Conservation (phyloP, 2,113 vertebrate genomes). For the Dendrocopos noguchii region DNA sequence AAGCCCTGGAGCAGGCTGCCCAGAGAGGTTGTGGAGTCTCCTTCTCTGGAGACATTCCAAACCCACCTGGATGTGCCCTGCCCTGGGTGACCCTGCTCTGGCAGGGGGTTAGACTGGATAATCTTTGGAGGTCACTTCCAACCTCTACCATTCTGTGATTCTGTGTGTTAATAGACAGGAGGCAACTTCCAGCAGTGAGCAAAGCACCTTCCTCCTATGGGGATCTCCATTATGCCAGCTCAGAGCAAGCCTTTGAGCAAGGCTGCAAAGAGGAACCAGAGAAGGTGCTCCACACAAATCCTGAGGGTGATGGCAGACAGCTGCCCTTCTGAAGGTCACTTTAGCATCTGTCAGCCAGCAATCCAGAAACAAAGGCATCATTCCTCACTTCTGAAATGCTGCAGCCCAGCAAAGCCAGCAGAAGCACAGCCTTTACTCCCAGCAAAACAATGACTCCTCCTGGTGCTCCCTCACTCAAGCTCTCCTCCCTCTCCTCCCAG, state of each 20-base stretch:
- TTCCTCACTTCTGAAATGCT: background rate
- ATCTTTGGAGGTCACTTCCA: too few species aligned
- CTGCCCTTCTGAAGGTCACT: background rate
- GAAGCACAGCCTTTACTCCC: conserved; percentile 11
- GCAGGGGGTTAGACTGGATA: too few species aligned
- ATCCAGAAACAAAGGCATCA: background rate
- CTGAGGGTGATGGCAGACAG: background rate
- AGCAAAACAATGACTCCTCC: background rate
- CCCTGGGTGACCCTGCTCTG: too few species aligned
- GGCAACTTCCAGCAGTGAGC: background rate
- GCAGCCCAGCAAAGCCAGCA: background rate
- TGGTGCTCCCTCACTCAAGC: background rate
- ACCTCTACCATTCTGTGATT: too few species aligned
- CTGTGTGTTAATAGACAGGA: fast-evolving
- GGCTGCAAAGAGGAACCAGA: background rate
- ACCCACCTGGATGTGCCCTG: too few species aligned
- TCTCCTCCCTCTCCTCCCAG: background rate
- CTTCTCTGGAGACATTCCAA: too few species aligned
- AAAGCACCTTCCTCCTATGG: background rate
- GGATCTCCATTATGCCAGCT: too few species aligned
- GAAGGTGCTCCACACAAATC: background rate
- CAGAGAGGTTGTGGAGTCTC: too few species aligned
- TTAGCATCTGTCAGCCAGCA: background rate
- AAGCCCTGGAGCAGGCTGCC: too few species aligned
- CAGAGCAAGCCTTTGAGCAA: background rate